Evolutionary conservation across 2,888 invertebrate species (phyloP).

Genomic region (Nomada hirtipes): DNA sequence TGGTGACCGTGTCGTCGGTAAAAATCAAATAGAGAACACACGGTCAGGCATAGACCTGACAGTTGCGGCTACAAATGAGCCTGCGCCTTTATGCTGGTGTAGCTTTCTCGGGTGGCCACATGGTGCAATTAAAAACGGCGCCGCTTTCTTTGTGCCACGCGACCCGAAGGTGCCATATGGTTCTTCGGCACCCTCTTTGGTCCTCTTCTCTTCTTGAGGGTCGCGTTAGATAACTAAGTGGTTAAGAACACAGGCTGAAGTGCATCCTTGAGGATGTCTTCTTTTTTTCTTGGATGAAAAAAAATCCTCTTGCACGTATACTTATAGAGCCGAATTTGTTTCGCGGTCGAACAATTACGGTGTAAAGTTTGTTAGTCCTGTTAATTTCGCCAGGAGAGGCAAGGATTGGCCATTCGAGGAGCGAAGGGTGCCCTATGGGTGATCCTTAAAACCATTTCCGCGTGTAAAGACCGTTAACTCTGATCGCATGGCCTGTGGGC

Average conservation of each 20-base stretch:
- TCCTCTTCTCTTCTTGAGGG: slow-evolving; percentile 35
- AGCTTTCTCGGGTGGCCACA: slow-evolving; percentile 75
- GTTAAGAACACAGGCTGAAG: slow-evolving; percentile 35
- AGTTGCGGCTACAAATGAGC: slow-evolving; percentile 79
- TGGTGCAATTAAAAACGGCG: slow-evolving; percentile 82
- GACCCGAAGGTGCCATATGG: slow-evolving; percentile 78
- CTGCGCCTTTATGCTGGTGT: slow-evolving; percentile 50
- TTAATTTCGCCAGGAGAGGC: slow-evolving; percentile 39
- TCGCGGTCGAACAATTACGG: background rate
- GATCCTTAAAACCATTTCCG: slow-evolving; percentile 62
- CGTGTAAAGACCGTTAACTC: slow-evolving; percentile 73
- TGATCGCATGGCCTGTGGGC: slow-evolving; percentile 65
- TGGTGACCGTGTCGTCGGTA: slow-evolving; percentile 61
- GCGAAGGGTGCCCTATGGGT: slow-evolving; percentile 56
- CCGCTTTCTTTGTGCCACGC: slow-evolving; percentile 78
- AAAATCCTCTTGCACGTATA: background rate
- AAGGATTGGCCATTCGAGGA: slow-evolving; percentile 62
- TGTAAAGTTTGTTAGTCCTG: slow-evolving; percentile 12
- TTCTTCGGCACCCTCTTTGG: slow-evolving; percentile 67
- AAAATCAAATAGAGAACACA: slow-evolving; percentile 63
- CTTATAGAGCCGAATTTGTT: background rate
- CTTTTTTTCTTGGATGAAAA: background rate
- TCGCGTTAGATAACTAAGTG: slow-evolving; percentile 54
- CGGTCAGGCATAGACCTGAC: slow-evolving; percentile 67
- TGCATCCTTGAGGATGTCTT: slow-evolving; percentile 25